A percentile compares a stretch with the other conserved stretches of the same genome.
phyloP scores from a whole-genome alignment of 2,797 vertebrate genomes.

The Cirrhinus mrigala region DNA sequence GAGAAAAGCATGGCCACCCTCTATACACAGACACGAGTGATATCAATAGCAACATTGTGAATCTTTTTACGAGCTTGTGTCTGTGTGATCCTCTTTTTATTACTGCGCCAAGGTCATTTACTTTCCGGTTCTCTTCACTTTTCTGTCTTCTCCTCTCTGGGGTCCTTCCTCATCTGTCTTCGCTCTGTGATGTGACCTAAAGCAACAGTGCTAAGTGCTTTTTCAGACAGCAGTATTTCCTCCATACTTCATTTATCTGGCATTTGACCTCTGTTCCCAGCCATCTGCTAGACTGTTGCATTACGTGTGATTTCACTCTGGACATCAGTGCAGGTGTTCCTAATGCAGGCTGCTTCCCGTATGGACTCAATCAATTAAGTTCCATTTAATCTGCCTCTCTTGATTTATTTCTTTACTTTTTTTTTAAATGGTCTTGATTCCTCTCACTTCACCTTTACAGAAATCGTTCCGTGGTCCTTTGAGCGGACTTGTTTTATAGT shows the following conservation, averaged over 20 bases:
- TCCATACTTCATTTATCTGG: constrained; percentile 21
- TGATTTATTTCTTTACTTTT: neutral
- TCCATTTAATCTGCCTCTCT: neutral
- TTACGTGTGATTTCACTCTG: constrained; percentile 35
- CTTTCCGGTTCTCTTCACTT: neutral
- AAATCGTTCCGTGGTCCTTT: neutral
- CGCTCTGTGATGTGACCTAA: constrained; percentile 8
- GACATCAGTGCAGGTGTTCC: constrained; percentile 13
- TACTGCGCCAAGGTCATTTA: constrained; percentile 26
- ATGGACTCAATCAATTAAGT: constrained; percentile 18
- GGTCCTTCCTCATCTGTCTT: constrained; percentile 13
- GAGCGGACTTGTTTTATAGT: neutral
- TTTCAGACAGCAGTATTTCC: constrained; percentile 22
- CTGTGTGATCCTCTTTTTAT: neutral
- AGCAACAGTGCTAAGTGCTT: constrained; percentile 35
- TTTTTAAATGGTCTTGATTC: neutral
- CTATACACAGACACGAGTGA: neutral
- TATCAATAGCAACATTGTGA: constrained; percentile 30
- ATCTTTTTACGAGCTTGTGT: constrained; percentile 17
- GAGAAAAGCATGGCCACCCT: constrained; percentile 15
- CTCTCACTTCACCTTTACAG: neutral
- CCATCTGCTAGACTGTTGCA: constrained; percentile 50
- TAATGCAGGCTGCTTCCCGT: neutral
- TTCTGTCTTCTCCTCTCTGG: neutral
- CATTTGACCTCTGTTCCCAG: constrained; percentile 51